Base-by-base conservation (phyloP, 2,797 vertebrate species). In the Rhincodon typus region DNA sequence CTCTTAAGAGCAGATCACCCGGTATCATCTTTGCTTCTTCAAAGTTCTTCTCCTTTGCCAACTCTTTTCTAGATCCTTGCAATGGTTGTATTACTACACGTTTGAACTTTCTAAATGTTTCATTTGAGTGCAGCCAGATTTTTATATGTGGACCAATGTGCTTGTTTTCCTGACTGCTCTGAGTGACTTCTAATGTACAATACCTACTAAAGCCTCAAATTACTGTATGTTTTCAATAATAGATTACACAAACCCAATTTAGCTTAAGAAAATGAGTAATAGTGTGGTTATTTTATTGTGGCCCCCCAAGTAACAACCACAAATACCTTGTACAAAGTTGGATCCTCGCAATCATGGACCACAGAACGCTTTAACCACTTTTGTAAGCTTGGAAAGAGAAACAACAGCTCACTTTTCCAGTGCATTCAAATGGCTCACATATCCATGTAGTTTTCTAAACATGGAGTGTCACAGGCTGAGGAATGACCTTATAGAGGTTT, bases 1-100 rank as follows among this genome's bases (percentile, higher is more conserved):
- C 94, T 95, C 46, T 66, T 69, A 95, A 95, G 94, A 77, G 30
- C 94, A 74, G 69, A 95, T 77, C 94, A 77, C 46, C 67, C 42
- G 70, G n/a, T 70, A 72, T 94, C 25, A 94, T 94, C 46, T 27
- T 74, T 53, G 94, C 42, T 94, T 74, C 69, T 77, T 77, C 6
- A 66, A 94, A 34, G 94, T 77, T 72, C 25, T 94, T n/a, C n/a
- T n/a, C n/a, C n/a, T n/a, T n/a, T n/a, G n/a, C n/a, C n/a, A n/a
- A n/a, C n/a, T n/a, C n/a, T n/a, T n/a, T n/a, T n/a, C n/a, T n/a
- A n/a, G n/a, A n/a, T n/a, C n/a, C 46, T 46, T 57, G 57, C 72
- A 72, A 74, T 17, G 27, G 50, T 27, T 95, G 30, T 21, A 6
- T 7, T 53, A 30, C 70, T 70, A 50, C 13, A 66, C 42, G 1